phyloP scores from a whole-genome alignment of 2,797 vertebrate genomes.

The Xyrichtys novacula region DNA sequence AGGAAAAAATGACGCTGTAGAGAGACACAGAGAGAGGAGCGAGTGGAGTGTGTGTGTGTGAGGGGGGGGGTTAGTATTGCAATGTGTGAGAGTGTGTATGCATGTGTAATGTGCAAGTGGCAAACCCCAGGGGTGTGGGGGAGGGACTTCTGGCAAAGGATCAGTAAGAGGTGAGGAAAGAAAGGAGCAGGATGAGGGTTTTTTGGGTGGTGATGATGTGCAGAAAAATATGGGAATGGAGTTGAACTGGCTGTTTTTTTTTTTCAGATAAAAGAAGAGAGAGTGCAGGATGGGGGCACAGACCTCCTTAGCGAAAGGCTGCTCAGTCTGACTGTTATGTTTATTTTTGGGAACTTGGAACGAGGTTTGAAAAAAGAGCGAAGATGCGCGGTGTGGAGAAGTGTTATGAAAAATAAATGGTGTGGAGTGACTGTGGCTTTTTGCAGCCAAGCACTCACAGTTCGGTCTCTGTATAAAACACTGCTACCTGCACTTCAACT shows the following conservation, averaged over 20 bases:
- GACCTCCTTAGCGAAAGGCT: conserved; percentile 22
- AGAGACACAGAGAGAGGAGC: not conserved
- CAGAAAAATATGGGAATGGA: conserved; percentile 15
- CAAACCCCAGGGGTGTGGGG: conserved; percentile 66
- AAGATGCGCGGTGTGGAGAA: conserved; percentile 6
- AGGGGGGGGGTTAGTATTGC: conserved; percentile 44
- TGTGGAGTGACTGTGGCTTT: conserved; percentile 14
- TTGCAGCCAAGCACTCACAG: conserved; percentile 14
- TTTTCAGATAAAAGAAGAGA: not conserved
- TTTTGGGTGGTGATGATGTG: conserved; percentile 25
- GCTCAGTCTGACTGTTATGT: conserved; percentile 21
- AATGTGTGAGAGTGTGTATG: conserved; percentile 60
- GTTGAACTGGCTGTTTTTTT: conserved; percentile 2
- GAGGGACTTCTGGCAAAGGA: conserved; percentile 63
- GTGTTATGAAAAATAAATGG: conserved; percentile 53
- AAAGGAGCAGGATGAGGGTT: conserved; percentile 23
- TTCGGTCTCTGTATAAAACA: not conserved
- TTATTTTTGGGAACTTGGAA: conserved; percentile 40
- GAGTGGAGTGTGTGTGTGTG: not conserved
- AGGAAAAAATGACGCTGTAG: conserved; percentile 47
- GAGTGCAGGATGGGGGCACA: conserved; percentile 8
- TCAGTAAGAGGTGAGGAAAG: conserved; percentile 66
- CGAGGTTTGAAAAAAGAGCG: conserved; percentile 19
- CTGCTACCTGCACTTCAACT: not conserved
- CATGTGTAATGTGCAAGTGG: conserved; percentile 63